These are phyloP conservation scores for Morpho helenor DNA, from an alignment of 2,888 invertebrate species.

Conservation along the genomic window DNA sequence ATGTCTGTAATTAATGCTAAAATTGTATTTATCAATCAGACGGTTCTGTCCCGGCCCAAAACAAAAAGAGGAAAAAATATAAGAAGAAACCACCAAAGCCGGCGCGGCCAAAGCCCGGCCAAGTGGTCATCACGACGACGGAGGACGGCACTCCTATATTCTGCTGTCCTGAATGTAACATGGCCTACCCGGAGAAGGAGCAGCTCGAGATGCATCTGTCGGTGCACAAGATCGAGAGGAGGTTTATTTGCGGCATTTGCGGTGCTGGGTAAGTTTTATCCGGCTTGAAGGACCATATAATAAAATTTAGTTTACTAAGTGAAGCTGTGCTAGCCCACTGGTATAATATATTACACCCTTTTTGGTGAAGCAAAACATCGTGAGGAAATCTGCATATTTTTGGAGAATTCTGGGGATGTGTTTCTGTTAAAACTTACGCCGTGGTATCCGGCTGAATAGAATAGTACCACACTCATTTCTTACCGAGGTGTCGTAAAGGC, in stretches of 20 bases:
- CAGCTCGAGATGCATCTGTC: slow-evolving; percentile 87
- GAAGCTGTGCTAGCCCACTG: too few relatives aligned
- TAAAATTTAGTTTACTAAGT: too few relatives aligned
- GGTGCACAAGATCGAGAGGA: slow-evolving; percentile 88
- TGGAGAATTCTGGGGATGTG: too few relatives aligned
- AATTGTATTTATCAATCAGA: slow-evolving; percentile 34
- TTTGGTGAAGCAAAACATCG: too few relatives aligned
- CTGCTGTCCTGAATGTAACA: slow-evolving; percentile 90
- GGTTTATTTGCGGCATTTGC: slow-evolving; percentile 88
- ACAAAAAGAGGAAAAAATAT: slow-evolving; percentile 87
- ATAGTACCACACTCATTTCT: too few relatives aligned
- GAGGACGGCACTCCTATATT: slow-evolving; percentile 86
- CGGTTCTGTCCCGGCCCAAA: slow-evolving; percentile 43
- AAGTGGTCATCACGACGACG: slow-evolving; percentile 86
- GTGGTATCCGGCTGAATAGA: too few relatives aligned
- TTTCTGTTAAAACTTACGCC: too few relatives aligned
- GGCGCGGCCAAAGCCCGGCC: slow-evolving; percentile 88
- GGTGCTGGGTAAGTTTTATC: slow-evolving; percentile 81
- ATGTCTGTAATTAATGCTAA: too few relatives aligned
- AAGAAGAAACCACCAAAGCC: slow-evolving; percentile 90
- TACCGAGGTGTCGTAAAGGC: too few relatives aligned
- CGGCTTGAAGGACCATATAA: background rate
- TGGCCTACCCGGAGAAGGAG: slow-evolving; percentile 90
- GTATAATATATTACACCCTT: too few relatives aligned
- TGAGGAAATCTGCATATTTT: too few relatives aligned